Base-by-base conservation (phyloP, 2,113 vertebrate species). In the Ptyas mucosa region DNA sequence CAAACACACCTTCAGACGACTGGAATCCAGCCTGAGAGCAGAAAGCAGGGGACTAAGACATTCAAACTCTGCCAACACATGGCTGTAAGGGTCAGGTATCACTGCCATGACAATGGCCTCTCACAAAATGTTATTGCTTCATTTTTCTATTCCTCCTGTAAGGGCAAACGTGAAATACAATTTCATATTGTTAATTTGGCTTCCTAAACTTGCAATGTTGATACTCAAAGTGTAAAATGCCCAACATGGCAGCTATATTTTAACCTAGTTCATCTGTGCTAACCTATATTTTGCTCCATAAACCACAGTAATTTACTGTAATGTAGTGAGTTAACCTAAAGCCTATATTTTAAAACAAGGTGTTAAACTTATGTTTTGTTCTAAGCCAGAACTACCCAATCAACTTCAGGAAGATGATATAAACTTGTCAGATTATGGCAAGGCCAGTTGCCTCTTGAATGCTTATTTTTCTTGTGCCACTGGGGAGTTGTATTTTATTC, bases 31-130 rank as follows among this genome's bases (percentile, higher is more conserved):
- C 24, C 99, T 98, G n/a, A 99, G 98, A 0, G 98, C 98, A 95
- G 99, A 98, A 39, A 99, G 98, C 92, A 99, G 97, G 0, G 98
- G 98, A 94, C 99, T 98, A 88, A 99, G 97, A 93, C 98, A 98
- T 94, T 99, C 99, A 54, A 99, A 98, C 94, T 99, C 99, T 15
- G 98, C 98, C 96, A 99, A 96, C 3, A 99, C 98, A 95, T 99
- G 98, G 96, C 97, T 98, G 95, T 97, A 97, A 94, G 96, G 95
- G 85, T 99, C 99, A 2, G 98, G 98, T 91, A 99, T 96, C 85
- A 97, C 75, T 86, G 98, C 97, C 95, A 98, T 92, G 75, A 91
- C 81, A 88, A 85, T 34, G 26, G 64, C 93, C 57, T 14, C 8
- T 94, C 88, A 94, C 0, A 51, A 87, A 43, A 53, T 1, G 0